Evolutionary conservation across 2,797 vertebrate genomes (phyloP), one percentile per base, ranked within the genome.

Genomic region (Mormyrus hasselquistii): DNA sequence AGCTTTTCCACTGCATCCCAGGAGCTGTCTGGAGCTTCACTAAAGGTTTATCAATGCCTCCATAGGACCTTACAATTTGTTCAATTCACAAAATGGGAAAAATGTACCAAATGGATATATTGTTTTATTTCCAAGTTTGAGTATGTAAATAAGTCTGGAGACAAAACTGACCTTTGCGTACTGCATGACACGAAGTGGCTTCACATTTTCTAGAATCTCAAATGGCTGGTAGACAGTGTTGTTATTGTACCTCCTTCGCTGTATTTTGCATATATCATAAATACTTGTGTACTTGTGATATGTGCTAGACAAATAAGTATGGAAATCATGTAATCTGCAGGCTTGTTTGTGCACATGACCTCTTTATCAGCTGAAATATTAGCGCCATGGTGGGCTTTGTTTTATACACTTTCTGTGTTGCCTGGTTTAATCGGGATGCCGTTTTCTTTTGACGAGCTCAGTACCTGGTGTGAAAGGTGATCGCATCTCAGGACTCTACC

Each of bases 121-220:
- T n/a, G 19, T 59, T 87, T 87, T 65, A 69, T n/a, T 86, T 86
- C 85, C 52, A 86, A 49, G 34, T 38, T n/a, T 25, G 5, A 38
- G 29, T 87, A 87, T 87, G 53, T 52, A 88, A 53, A 50, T 79
- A 87, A 87, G 62, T 76, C 25, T 22, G 34, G 85, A 52, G 50
- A 57, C 73, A 87, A 55, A 87, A 55, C 53, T 57, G 55, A 76
- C 62, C 22, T 52, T 52, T 88, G 47, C 22, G 34, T 16, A 53
- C 47, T 76, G 65, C 47, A 76, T 76, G 87, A 79, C 14, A 84
- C 1, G 29, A 53, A n/a, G 49, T 19, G 6, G 16, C 14, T 53
- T 52, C 19, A 79, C 41, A n/a, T 47, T 47, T 76, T 76, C 10
- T 76, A 76, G 87, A 12, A 10, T 76, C 65, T 50, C 62, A 0